phyloP scores from a whole-genome alignment of 2,113 vertebrate genomes.

The Sebastes schlegelii region DNA sequence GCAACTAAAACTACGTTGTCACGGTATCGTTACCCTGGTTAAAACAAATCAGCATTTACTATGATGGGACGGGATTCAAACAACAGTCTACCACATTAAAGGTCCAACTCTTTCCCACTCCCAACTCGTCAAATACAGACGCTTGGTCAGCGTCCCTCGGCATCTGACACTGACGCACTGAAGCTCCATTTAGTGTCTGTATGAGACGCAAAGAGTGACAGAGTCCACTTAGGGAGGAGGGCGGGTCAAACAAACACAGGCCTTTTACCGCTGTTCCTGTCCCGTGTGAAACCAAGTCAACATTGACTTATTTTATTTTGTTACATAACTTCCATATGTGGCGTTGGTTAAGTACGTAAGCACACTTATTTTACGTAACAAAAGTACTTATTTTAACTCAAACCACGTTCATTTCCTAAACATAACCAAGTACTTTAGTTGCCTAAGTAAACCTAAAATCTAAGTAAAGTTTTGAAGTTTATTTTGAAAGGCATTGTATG shows the following conservation, averaged over 20 bases:
- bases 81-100: background rate
- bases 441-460: background rate
- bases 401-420: background rate
- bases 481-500: background rate
- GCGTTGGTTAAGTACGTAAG: no score
- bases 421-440: background rate
- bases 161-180: background rate
- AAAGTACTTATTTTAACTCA: no score
- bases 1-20: background rate
- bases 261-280: background rate
- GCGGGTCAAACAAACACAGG: background rate
- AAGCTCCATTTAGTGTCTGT: background rate
- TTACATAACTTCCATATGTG: no score
- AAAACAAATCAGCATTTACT: background rate
- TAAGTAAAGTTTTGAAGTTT: background rate
- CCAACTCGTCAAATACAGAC: background rate
- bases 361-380: no score
- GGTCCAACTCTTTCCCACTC: background rate
- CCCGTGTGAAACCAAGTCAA: background rate
- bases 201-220: background rate
- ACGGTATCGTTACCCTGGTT: background rate
- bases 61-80: background rate
- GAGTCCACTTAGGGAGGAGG: no score
- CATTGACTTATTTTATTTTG: no score
- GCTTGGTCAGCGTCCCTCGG: background rate